These are phyloP conservation scores for Zhuqinia jingwanae DNA, from an alignment of 2,888 invertebrate genomes.

Conservation along the genomic window DNA sequence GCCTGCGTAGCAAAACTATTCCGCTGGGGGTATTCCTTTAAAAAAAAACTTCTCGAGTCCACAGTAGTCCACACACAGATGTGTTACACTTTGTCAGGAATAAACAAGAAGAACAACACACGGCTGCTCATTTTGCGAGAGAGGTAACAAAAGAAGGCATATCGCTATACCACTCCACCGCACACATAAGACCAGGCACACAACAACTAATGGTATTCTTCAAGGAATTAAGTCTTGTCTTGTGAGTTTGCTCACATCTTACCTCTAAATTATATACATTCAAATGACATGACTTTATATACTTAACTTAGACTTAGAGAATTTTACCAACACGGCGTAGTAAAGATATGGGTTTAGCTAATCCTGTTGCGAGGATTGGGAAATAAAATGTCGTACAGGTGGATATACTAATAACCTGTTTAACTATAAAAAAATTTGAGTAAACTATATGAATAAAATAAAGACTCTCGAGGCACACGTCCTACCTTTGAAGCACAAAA, in stretches of 20 bases:
- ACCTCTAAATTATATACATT: too few species aligned
- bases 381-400: not conserved
- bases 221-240: slow-evolving; percentile 9
- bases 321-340: too few species aligned
- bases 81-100: slow-evolving; percentile 6
- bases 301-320: too few species aligned
- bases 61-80: not conserved
- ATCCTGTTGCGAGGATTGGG: not conserved
- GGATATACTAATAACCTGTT: slow-evolving; percentile 29
- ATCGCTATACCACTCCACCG: too few species aligned
- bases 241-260: not conserved
- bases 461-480: not conserved
- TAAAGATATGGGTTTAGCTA: not conserved
- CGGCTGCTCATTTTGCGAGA: not conserved
- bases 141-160: not conserved
- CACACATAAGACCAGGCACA: not conserved
- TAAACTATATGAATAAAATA: not conserved
- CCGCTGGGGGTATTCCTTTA: not conserved
- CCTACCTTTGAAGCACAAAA: not conserved
- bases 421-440: not conserved
- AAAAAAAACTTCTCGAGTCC: not conserved
- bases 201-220: not conserved
- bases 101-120: slow-evolving; percentile 20
- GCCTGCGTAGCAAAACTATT: slow-evolving; percentile 9
- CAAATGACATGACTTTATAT: too few species aligned